Evolutionary conservation across 2,113 vertebrate genomes (phyloP), one percentile per base, ranked within the genome.

Genomic region (Dicentrarchus labrax): DNA sequence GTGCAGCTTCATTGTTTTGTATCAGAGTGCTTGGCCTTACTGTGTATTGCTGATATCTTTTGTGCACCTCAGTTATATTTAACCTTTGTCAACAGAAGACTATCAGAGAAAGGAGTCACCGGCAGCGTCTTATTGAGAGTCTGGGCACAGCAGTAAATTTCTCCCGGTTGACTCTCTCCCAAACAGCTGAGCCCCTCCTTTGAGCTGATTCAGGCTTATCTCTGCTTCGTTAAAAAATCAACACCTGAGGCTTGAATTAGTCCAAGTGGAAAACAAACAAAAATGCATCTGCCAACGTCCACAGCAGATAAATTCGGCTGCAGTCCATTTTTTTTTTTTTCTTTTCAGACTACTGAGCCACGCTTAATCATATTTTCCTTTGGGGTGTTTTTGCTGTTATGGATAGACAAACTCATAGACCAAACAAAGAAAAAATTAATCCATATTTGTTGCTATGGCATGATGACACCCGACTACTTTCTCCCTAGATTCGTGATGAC

Each of bases 401-500:
- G 8, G 30, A 68, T 1, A 36, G 24, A 47, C 6, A 47, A 12
- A 7, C 47, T 36, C 9, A 47, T 6, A 54, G 41, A 67, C 15
- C 4, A 53, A 67, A 64, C 15, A 5, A 10, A 41, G 12, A 2
- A 21, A 4, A 62, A 9, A 45, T 11, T 1, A 43, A 7, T 16
- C 21, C 30, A 13, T 15, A 17, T 45, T 36, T 72, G 24, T 78
- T 47, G 30, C 15, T 47, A 24, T 48, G n/a, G 54, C 8, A 59
- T 45, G 57, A 51, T 68, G 39, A 48, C 22, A 45, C 19, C 45
- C 1, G 1, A 16, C 22, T 83, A 21, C 16, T 61, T 62, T 43
- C 50, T 76, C 77, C 89, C 39, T 92, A 99, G 98, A 92, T 98
- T 84, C 96, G 98, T 15, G 98, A 99, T 93, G 98, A 99, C 94